phyloP scores from a whole-genome alignment of 2,113 vertebrate genomes.

The Balaeniceps rex region DNA sequence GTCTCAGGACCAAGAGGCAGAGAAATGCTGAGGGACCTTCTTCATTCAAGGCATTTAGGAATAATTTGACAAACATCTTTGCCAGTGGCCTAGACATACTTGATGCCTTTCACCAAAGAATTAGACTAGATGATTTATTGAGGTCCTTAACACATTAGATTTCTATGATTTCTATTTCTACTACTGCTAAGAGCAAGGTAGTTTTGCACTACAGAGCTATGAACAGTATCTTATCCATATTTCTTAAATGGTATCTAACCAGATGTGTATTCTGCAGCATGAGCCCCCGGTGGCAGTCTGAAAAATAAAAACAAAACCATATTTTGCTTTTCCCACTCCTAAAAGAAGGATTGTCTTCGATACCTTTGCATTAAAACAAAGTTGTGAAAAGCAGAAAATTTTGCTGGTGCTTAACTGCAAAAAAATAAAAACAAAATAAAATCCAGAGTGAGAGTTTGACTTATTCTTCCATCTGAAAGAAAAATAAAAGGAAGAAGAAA shows the following conservation, averaged over 20 bases:
- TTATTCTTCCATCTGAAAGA: background rate
- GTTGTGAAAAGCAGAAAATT: background rate
- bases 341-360: background rate
- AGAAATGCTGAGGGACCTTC: background rate
- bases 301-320: background rate
- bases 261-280: background rate
- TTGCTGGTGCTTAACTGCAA: background rate
- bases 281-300: background rate
- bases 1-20: background rate
- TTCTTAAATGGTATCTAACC: background rate
- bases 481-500: conserved; percentile 5
- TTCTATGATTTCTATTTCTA: background rate
- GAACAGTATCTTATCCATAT: background rate
- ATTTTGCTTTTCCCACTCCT: background rate
- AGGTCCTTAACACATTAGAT: background rate
- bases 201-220: background rate
- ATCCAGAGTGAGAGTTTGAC: background rate
- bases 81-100: background rate
- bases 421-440: background rate
- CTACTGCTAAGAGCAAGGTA: background rate
- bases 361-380: background rate
- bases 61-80: background rate
- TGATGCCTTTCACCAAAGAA: background rate
- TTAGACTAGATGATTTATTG: background rate
- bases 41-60: background rate